Base-by-base conservation (phyloP, 2,797 vertebrate species). In the Cyprinodon diabolis region DNA sequence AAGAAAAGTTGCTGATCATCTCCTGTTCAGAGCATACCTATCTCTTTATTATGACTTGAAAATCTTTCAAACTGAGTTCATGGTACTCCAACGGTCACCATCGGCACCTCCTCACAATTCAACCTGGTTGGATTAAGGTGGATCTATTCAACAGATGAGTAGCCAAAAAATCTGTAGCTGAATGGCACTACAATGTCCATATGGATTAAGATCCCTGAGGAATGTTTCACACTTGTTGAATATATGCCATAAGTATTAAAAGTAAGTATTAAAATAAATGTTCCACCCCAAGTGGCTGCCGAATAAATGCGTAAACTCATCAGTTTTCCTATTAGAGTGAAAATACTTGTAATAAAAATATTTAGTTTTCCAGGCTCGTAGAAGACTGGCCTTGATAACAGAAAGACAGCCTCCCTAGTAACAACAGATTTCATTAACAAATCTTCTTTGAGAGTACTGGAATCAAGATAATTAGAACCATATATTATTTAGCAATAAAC, bases 401-500 rank as follows among this genome's bases (percentile, higher is more conserved):
- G 55, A 71, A 66, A 72, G 66, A 78, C 55, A 52, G 13, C 73
- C 72, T 80, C 58, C 25, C 45, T 15, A 19, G 7, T 19, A 37
- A 60, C 14, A 70, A 77, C 51, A 48, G 19, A 72, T 72, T 79
- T 58, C 25, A 47, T 47, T 75, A 40, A 71, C 54, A 71, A 54
- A 82, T 69, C 70, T 19, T 70, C 58, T 78, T 10, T 43, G 58
- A 80, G 72, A 86, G 66, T 76, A 65, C 19, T 75, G 52, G 65
- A 65, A 66, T 76, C 43, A 78, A 19, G 51, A 56, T 51, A 37
- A 78, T 30, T 74, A 37, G 74, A 81, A 71, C 6, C 35, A 77
- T 84, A 80, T 63, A 76, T 81, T 80, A 74, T 82, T 74, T 74
- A 45, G 68, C 51, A 49, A 47, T n/a, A 58, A 75, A 45, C n/a